These are phyloP conservation scores for Oxyura jamaicensis DNA, from an alignment of 2,113 vertebrate species.

Conservation along the genomic window DNA sequence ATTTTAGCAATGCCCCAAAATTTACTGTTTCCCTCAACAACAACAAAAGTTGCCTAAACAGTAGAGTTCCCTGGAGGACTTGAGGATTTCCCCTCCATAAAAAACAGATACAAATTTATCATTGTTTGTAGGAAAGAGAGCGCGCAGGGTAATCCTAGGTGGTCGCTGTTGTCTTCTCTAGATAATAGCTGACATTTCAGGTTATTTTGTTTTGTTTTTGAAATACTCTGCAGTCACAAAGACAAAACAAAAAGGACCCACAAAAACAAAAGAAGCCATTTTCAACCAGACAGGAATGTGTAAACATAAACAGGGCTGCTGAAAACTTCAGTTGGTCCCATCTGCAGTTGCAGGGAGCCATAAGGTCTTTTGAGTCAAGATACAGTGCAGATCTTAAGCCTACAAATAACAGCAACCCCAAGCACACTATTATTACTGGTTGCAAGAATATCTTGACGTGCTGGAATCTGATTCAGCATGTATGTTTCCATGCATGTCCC, in stretches of 20 bases:
- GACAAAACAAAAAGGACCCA: background rate
- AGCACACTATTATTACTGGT: background rate
- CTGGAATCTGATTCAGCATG: rapidly evolving
- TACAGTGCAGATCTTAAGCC: background rate
- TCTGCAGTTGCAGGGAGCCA: background rate
- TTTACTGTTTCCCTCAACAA: background rate
- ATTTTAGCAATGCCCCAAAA: background rate
- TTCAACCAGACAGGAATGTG: background rate
- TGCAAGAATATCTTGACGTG: background rate
- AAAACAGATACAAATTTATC: background rate
- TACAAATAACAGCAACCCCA: background rate
- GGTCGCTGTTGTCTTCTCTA: background rate
- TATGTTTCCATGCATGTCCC: background rate
- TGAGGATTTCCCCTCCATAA: background rate
- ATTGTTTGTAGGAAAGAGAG: background rate
- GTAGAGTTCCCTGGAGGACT: background rate
- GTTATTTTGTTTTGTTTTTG: background rate
- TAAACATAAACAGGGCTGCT: background rate
- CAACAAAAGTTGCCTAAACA: background rate
- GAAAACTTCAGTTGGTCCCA: background rate
- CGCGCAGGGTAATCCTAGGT: background rate
- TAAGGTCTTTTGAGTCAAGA: background rate
- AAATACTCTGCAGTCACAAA: background rate
- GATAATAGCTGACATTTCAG: background rate
- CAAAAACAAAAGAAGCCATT: background rate